Base-by-base conservation (phyloP, 1,140 invertebrate genomes). In the Elymnias hypermnestra region DNA sequence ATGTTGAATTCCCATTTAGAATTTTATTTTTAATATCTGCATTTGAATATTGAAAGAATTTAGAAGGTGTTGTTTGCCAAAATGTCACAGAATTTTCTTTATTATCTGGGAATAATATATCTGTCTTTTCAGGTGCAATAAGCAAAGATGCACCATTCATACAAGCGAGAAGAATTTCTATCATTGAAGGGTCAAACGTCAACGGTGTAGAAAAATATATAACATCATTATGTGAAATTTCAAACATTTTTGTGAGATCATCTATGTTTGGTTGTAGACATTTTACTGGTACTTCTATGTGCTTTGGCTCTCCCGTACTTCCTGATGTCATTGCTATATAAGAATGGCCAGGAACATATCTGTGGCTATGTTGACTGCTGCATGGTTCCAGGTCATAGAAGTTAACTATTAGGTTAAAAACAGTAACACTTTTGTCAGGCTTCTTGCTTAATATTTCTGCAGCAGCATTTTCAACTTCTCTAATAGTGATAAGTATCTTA, bases 121-220 rank as follows among this genome's bases (percentile, higher is more conserved):
- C 58, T n/a, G 89, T 55, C 8, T 69, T 53, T 49, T 89, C 72
- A 1, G 91, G 88, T 8, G 89, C 83, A 56, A 94, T 90, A 2
- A 94, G 69, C 1, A 95, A 67, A 21, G 89, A 88, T 9, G 90
- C 90, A 28, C 89, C 90, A 81, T 87, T 89, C 31, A 75, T 83
- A 25, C 93, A 83, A 4, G 89, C 88, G 17, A 94, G 72, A 64
- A 94, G 91, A 28, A 95, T 87, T 83, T 95, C 94, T 26, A 95
- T 70, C 55, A 95, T 88, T 33, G 91, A 92, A 5, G 94, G 94
- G 79, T 96, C 94, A 90, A 96, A 96, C 26, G 93, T 94, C 25
- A 94, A 65, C 12, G 92, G 91, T 35, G 94, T 92, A 3, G 91
- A 87, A 57, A 92, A 90, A 59, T 92, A 91, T 49, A 95, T 89